These are phyloP conservation scores for Orbicella faveolata DNA, from an alignment of 64 coral and sea anemone genomes.

Conservation along the genomic window DNA sequence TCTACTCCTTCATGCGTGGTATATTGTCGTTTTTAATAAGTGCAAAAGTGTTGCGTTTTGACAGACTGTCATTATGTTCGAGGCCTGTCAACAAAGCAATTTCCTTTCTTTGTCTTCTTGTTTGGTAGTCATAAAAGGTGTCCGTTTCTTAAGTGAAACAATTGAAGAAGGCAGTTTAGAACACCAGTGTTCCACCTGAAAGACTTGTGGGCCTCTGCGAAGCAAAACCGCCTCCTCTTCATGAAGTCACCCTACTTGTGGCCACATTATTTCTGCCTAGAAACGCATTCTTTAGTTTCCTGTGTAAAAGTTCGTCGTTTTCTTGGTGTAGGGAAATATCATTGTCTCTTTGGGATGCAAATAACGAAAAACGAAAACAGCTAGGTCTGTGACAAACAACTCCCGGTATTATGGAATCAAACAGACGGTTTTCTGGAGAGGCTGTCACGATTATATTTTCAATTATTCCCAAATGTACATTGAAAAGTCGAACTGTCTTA, in stretches of 20 bases:
- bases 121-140: constrained; percentile 2
- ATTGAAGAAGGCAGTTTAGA: background rate
- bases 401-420: background rate
- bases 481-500: background rate
- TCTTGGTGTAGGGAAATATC: no score
- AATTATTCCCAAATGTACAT: background rate
- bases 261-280: background rate
- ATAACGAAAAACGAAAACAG: no score
- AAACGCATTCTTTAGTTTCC: background rate
- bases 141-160: constrained; percentile 21
- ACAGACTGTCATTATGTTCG: background rate
- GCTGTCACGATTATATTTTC: background rate
- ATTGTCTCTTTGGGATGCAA: no score
- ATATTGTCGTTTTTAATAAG: background rate
- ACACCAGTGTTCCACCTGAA: background rate
- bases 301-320: background rate
- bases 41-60: background rate
- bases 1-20: background rate
- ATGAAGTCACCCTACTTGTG: background rate
- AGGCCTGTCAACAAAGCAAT: background rate
- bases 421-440: background rate
- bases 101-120: background rate
- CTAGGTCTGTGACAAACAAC: background rate
- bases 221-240: background rate
- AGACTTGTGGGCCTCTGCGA: background rate